A percentile compares a stretch with the other conserved stretches of the same genome.
Evolutionary conservation across 2,888 invertebrate genomes (phyloP).

Genomic region (Drosophila mettleri): DNA sequence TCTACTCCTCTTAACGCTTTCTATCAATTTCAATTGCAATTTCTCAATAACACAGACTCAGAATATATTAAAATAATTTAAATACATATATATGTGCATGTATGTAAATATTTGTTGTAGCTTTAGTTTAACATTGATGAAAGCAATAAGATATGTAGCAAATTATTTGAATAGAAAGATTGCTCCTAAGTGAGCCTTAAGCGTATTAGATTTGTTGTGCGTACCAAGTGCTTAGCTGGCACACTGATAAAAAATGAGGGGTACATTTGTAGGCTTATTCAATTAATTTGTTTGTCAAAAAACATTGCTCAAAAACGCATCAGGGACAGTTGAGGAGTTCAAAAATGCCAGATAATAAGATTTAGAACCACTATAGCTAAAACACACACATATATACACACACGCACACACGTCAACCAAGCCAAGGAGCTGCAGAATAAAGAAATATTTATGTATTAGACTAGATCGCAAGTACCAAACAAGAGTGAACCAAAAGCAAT

Average conservation of each 20-base stretch:
- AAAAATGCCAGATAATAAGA: constrained; percentile 56
- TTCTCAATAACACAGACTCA: not conserved
- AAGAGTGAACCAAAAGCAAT: constrained; percentile 3
- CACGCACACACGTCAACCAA: constrained; percentile 69
- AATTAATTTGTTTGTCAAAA: constrained; percentile 33
- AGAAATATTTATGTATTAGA: constrained; percentile 42
- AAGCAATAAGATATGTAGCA: not conserved
- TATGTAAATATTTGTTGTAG: constrained; percentile 15
- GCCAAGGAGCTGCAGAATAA: constrained; percentile 70
- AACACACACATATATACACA: constrained; percentile 41
- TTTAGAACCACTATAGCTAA: constrained; percentile 37
- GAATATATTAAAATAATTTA: not conserved
- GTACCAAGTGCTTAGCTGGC: constrained; percentile 14
- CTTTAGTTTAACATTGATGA: constrained; percentile 10
- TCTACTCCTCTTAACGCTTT: not conserved
- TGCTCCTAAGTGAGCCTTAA: not conserved
- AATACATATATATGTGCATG: constrained; percentile 6
- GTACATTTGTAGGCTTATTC: constrained; percentile 15
- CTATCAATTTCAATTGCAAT: not conserved
- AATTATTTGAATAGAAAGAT: not conserved
- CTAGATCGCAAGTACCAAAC: constrained; percentile 3
- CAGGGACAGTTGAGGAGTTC: constrained; percentile 28
- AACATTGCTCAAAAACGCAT: constrained; percentile 71
- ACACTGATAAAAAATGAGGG: constrained; percentile 7
- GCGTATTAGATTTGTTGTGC: constrained; percentile 1